Base-by-base conservation (phyloP, 2,888 invertebrate species). In the Zygogramma bicolorata region DNA sequence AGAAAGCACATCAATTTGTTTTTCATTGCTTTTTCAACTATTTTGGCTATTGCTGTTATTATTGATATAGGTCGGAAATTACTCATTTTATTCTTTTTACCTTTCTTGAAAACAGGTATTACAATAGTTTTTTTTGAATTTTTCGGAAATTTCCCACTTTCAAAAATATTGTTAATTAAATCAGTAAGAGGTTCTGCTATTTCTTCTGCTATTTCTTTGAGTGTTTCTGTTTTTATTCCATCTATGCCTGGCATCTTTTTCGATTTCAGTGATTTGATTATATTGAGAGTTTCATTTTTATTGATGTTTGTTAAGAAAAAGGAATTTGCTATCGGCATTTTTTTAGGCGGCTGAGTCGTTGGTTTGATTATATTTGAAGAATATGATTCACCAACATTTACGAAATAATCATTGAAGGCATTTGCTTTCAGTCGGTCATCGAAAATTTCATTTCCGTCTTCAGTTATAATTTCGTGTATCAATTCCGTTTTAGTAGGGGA, bases 391-490 rank as follows among this genome's bases (percentile, higher is more conserved):
- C 59, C 8, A 59, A 34, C 15, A 27, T 7, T 25, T 57, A 22
- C 25, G 27, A 25, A 57, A 58, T 58, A 58, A 27, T 27, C 59
- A 31, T 59, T 59, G 59, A 59, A 59, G n/a, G 59, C 59, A 59
- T 59, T 59, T 29, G 59, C 59, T 59, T 27, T 59, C 13, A 59
- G 31, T 59, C 31, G 5, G 5, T 59, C 25, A 31, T 59, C 59
- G 15, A 59, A n/a, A 59, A 59, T 59, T 59, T 59, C 31, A 29
- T n/a, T 59, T 59, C 59, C 59, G 8, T 59, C 59, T 31, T 59
- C 59, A 31, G 59, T 59, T 18, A 29, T 10, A 2, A 59, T 59
- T 59, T 59, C 59, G 7, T 22, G 3, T 18, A 57, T 57, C 20
- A 6, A 2, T 31, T 25, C 22, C 27, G 25, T 25, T 57, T 57